Percentiles rank a stretch among this genome's conserved stretches.
Conservation (phyloP, 2,888 invertebrate species). For the Erebia ligea region DNA sequence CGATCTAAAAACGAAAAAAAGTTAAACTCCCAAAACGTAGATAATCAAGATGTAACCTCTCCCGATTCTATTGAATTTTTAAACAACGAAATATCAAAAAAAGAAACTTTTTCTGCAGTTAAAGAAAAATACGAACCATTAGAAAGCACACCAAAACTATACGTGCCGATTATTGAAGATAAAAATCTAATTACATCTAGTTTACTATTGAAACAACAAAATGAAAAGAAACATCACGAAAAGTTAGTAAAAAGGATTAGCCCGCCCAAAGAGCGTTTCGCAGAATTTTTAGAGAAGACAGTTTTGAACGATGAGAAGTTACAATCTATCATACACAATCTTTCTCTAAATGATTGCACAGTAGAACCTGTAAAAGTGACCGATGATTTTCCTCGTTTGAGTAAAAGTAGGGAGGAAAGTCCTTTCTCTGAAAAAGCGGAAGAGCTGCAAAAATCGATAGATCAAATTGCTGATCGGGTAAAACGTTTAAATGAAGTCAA, state of each 20-base stretch:
- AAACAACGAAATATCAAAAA: not conserved
- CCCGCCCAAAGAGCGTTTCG: slow-evolving; percentile 73
- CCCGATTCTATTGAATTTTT: not conserved
- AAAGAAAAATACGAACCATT: slow-evolving; percentile 1
- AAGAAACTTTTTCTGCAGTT: slow-evolving; percentile 16
- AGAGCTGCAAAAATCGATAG: slow-evolving; percentile 56
- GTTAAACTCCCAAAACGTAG: not conserved
- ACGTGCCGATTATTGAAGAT: slow-evolving; percentile 1
- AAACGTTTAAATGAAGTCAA: slow-evolving; percentile 50
- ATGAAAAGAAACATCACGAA: slow-evolving; percentile 48
- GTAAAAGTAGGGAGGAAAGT: slow-evolving; percentile 37
- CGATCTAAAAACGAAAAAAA: slow-evolving; percentile 5
- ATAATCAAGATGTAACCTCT: not conserved
- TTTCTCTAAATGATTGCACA: slow-evolving; percentile 65
- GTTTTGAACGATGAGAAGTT: slow-evolving; percentile 75
- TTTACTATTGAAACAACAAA: slow-evolving; percentile 51
- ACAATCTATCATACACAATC: slow-evolving; percentile 73
- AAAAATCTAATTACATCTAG: slow-evolving; percentile 38
- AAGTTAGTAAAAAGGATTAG: slow-evolving; percentile 61
- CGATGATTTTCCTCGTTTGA: slow-evolving; percentile 3
- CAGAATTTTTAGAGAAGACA: slow-evolving; percentile 75
- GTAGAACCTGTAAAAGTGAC: slow-evolving; percentile 43
- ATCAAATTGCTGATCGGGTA: slow-evolving; percentile 59
- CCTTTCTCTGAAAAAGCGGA: slow-evolving; percentile 54
- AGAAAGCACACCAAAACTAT: not conserved